Conservation (phyloP, 2,797 vertebrate species). For the Allenopithecus nigroviridis region DNA sequence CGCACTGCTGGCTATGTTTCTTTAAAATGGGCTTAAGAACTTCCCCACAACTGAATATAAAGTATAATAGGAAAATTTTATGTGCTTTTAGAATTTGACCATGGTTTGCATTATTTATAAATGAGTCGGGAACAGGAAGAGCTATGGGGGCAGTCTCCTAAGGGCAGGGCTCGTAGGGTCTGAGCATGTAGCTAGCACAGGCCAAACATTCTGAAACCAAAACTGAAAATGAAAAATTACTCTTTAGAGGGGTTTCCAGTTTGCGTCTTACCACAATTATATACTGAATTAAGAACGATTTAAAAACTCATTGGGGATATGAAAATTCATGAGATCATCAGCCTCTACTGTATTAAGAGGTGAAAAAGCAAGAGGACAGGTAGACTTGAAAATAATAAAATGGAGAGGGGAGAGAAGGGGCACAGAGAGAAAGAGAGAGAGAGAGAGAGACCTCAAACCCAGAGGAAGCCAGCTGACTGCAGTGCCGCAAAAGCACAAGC, state of each 20-base stretch:
- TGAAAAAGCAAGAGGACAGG: constrained; percentile 45
- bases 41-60: background rate
- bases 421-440: background rate
- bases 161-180: background rate
- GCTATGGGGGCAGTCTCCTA: background rate
- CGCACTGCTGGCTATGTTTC: constrained; percentile 64
- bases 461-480: constrained; percentile 71
- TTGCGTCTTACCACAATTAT: background rate
- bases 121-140: background rate
- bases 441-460: background rate
- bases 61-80: background rate
- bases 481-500: constrained; percentile 83
- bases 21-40: constrained; percentile 35
- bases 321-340: constrained; percentile 53
- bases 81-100: background rate
- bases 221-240: background rate
- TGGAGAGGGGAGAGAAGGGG: too few relatives aligned
- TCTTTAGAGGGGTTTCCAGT: background rate
- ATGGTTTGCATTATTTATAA: background rate
- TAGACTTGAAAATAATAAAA: constrained; percentile 30
- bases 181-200: background rate
- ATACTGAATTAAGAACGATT: background rate
- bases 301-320: constrained; percentile 1
- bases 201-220: constrained; percentile 33
- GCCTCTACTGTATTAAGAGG: constrained; percentile 48